Base-by-base conservation (phyloP, 2,888 invertebrate genomes). In the Deilephila elpenor region DNA sequence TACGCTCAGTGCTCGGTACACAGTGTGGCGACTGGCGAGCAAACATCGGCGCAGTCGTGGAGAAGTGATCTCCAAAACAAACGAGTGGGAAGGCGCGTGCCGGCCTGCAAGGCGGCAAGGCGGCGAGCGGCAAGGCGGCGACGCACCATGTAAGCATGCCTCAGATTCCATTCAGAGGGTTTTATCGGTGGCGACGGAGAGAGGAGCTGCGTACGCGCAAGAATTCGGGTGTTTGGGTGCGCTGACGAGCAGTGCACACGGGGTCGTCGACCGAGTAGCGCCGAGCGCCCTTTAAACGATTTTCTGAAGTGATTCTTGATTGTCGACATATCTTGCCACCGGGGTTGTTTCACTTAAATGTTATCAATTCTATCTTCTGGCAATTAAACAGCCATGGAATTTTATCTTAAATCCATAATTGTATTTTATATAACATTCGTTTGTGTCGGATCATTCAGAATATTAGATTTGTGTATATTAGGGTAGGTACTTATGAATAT, bases 151-250 rank as follows among this genome's bases (percentile, higher is more conserved):
- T 83, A 84, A 76, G 83, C 88, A 86, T 85, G 85, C 88, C 80
- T 83, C 80, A 81, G 88, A 90, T 89, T 87, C 90, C 89, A 86
- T 85, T 84, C 83, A 85, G 86, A 88, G 89, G 86, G 87, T 85
- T 88, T 88, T 87, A 82, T 84, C 82, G 80, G 78, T 75, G 77
- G 82, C 80, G 75, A 79, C 77, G 82, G 78, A 75, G 81, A 84
- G 86, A 84, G 85, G 87, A 86, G 87, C 84, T 85, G 88, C 89
- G 91, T 89, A 92, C 91, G 93, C 91, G 87, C 86, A 91, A 89
- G 88, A 90, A 93, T 93, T 92, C 86, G 90, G 89, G 84, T 90
- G 89, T 91, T 89, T 86, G 85, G 86, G 86, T 83, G 86, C 84
- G 80, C 79, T 34, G 74, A 53, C 73, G 64, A 71, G 74, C 76